Percentiles rank a stretch among this genome's conserved stretches.
Conservation (phyloP, 2,797 vertebrate genomes). For the Gorsachius magnificus region DNA sequence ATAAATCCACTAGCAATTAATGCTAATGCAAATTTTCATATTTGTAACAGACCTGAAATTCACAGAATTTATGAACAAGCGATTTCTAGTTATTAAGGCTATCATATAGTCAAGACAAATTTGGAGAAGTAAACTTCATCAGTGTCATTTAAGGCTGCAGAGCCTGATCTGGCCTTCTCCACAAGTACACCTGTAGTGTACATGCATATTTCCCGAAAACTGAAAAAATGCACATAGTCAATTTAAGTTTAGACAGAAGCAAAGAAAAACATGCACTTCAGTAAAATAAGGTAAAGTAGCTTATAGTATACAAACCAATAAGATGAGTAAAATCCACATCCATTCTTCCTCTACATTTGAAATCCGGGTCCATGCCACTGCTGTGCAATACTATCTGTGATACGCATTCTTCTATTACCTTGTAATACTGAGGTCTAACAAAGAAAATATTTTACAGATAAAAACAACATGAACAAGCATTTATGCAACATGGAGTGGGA, state of each 20-base stretch:
- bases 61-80: not conserved
- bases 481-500: rapidly evolving
- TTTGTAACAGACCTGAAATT: not conserved
- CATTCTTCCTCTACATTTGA: slow-evolving; percentile 89
- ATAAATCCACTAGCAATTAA: not conserved
- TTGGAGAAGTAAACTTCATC: not conserved
- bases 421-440: slow-evolving; percentile 95
- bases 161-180: not conserved
- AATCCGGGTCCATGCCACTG: slow-evolving; percentile 94
- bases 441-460: not conserved
- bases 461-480: not conserved
- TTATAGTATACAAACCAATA: slow-evolving; percentile 81
- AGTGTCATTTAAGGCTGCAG: not conserved
- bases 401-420: slow-evolving; percentile 96
- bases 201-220: not conserved
- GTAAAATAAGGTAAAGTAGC: not conserved
- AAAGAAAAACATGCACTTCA: not conserved
- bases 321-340: slow-evolving; percentile 93
- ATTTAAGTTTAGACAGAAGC: not conserved
- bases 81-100: not conserved
- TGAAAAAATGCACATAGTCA: not conserved
- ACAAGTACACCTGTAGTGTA: not conserved
- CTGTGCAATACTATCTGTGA: slow-evolving; percentile 94
- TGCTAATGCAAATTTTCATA: not conserved
- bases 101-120: not conserved